phyloP scores from a whole-genome alignment of 2,888 invertebrate genomes.

The Chorisops tibialis region DNA sequence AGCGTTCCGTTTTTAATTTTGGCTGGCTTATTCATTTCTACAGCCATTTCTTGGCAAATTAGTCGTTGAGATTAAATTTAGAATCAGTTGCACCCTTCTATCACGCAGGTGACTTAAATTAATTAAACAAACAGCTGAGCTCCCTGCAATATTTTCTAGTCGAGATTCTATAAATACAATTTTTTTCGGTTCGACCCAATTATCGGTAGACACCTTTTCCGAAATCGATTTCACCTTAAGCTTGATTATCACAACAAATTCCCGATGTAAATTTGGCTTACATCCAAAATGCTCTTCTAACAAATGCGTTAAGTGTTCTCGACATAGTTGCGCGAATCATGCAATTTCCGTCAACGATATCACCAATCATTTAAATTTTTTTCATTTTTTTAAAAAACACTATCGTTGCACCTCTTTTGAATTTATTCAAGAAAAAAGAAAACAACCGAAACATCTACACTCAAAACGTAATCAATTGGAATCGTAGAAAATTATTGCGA shows the following conservation, averaged over 20 bases:
- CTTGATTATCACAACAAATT: conserved; percentile 17
- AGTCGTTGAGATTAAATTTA: neutral
- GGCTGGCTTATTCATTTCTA: neutral
- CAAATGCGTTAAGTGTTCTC: too few relatives aligned
- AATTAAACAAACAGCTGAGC: too few relatives aligned
- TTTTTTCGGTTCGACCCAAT: neutral
- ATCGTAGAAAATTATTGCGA: too few relatives aligned
- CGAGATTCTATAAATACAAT: neutral
- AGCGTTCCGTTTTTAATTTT: conserved; percentile 37
- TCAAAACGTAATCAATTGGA: too few relatives aligned
- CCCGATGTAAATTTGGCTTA: conserved; percentile 22
- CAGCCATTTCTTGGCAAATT: neutral
- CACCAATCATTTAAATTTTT: neutral
- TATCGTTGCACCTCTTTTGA: too few relatives aligned
- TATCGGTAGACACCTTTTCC: neutral
- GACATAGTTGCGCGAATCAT: too few relatives aligned
- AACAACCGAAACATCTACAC: too few relatives aligned
- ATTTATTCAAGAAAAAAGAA: too few relatives aligned
- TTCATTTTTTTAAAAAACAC: too few relatives aligned
- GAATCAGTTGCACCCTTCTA: too few relatives aligned
- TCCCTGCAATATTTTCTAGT: too few relatives aligned
- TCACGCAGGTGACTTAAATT: too few relatives aligned
- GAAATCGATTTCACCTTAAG: conserved; percentile 9
- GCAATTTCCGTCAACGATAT: conserved; percentile 10
- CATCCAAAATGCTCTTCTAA: conserved; percentile 23